Base-by-base conservation (phyloP, 2,888 invertebrate genomes). In the Tridacna gigas region DNA sequence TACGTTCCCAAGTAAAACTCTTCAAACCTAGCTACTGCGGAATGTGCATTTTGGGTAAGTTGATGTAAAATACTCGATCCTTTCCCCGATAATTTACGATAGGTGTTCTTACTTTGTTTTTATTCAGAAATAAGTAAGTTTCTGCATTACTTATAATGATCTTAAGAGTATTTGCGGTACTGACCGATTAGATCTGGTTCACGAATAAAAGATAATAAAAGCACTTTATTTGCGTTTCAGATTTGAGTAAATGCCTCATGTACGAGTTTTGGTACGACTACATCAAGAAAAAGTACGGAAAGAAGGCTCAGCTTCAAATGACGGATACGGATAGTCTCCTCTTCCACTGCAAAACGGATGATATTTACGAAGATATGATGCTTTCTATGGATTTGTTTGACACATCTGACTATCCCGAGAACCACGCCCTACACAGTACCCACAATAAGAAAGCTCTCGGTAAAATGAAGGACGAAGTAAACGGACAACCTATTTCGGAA, bases 381-480 rank as follows among this genome's bases (percentile, higher is more conserved):
- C n/a, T 66, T 13, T 73, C 75, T 22, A 25, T 60, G 37, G 60
- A 79, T 20, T 26, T 76, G 26, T 84, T 74, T n/a, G 83, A 88
- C 82, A 91, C 90, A 13, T 88, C 89, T 80, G 91, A 93, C 74
- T 94, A 93, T 86, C 90, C 91, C 4, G 37, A 83, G 77, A 82
- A 86, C 74, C 90, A 94, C 79, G 69, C 63, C 20, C 80, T 92
- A 25, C 89, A 89, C 74, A 79, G 71, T 67, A 76, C 67, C 25
- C 75, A 26, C 90, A 94, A 94, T 0, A 95, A 95, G 92, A 95
- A 95, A 88, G 95, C 95, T 90, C 93, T 94, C 18, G 85, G 93
- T 25, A 95, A 95, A 66, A 89, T 91, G 74, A 89, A 91, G n/a
- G 91, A 94, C 86, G 89, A 96, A 0, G 22, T 84, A 86, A 4